Evolutionary conservation across 2,888 invertebrate species (phyloP), one percentile per base, ranked within the genome.

Genomic region (Rhagonycha lutea): DNA sequence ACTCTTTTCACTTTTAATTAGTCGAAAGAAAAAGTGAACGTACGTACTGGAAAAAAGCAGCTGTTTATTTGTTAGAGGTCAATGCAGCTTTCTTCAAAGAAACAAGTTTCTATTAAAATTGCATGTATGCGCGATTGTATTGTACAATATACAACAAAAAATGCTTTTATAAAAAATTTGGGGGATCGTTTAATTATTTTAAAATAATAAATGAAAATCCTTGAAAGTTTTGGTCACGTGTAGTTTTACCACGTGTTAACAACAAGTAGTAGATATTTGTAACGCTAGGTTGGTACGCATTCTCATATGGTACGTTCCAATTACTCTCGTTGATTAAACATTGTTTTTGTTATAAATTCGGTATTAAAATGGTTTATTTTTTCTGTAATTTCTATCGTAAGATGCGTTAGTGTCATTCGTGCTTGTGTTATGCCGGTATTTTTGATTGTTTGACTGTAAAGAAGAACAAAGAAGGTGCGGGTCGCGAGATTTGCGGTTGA

Each of bases 251-350:
- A 80, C 80, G 80, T 80, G 80, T 75, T 79, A 75, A 23, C 80
- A 80, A 80, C 80, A 80, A 80, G 80, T 80, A 75, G 80, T 72
- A 79, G 69, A 12, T 24, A 14, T 77, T 79, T 75, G 32, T 78
- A 78, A 77, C 79, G 76, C 78, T 79, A 78, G 62, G 74, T 32
- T 60, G 69, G 72, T 65, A 65, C 2, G 9, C 12, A 12, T 47
- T 47, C n/a, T 5, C n/a, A 10, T 47, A 47, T 47, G 47, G 47
- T 47, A 8, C n/a, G 47, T 47, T 47, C 47, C 47, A 2, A 47
- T 47, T 47, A 47, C n/a, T n/a, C 5, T 8, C n/a, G 2, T 47
- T n/a, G 7, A 2, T 47, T n/a, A 47, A 47, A 47, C 5, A 0
- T 2, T 12, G 4, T 47, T 47, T 47, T 47, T 7, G n/a, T n/a